Evolutionary conservation across 2,888 invertebrate species (phyloP), one percentile per base, ranked within the genome.

Genomic region (Glyphotaelius pellucidus): DNA sequence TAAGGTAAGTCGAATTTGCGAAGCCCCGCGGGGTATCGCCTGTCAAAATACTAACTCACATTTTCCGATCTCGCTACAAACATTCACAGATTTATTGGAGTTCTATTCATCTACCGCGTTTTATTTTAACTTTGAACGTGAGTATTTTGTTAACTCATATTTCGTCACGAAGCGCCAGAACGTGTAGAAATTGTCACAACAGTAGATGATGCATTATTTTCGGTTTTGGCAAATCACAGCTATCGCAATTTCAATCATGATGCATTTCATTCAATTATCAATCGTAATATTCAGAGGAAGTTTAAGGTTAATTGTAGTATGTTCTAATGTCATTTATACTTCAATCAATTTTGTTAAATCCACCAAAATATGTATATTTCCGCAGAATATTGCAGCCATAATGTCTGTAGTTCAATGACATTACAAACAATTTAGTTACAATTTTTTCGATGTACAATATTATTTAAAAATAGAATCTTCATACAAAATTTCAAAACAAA

Each of bases 1-100:
- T 92, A 92, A 92, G 92, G 92, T 92, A 91, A 79, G 91, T 88
- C 67, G 80, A 87, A 87, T 87, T 31, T 30, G 87, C 67, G 87
- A 87, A 87, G 87, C 87, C 87, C 87, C 67, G 30, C 52, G 15
- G 52, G 87, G 87, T 31, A 67, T 85, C 42, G 87, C 67, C 87
- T 87, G 87, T 87, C 87, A 87, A 87, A 87, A 87, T 87, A 87
- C 81, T 81, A 81, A 32, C 85, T 38, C 19, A 38, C 38, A 85
- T 85, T 85, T 84, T 67, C 32, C 31, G 3, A 81, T 32, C 81
- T 30, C 81, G 15, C 42, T 42, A 30, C n/a, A 42, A 86, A 86
- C 86, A 86, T 42, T n/a, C 38, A 25, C n/a, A 86, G 42, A 86
- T 81, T 32, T 30, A 67, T 67, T 25, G 0, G 67, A 25, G 67